Conservation (phyloP, 2,113 vertebrate genomes). For the Clarias magur region DNA sequence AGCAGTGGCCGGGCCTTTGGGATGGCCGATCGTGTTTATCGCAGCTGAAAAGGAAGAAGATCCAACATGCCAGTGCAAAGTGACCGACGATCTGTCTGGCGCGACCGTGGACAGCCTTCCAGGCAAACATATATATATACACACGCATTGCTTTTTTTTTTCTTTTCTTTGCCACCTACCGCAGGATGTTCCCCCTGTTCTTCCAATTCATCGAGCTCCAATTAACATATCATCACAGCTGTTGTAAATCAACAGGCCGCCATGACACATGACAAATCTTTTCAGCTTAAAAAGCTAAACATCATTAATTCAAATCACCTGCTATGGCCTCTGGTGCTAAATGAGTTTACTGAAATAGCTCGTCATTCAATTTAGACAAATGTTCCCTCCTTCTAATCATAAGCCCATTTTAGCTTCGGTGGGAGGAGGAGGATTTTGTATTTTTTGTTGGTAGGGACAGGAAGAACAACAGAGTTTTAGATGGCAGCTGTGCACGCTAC, state of each 20-base stretch:
- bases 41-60: slow-evolving; percentile 56
- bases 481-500: background rate
- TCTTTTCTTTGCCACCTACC: slow-evolving; percentile 3
- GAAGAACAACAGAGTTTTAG: background rate
- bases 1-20: slow-evolving; percentile 66
- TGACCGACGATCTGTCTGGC: background rate
- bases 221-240: slow-evolving; percentile 74
- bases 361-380: slow-evolving; percentile 74
- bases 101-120: background rate
- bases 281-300: slow-evolving; percentile 76
- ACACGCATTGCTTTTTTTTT: background rate
- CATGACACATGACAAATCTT: slow-evolving; percentile 76
- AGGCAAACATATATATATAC: background rate
- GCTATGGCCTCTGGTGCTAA: slow-evolving; percentile 73
- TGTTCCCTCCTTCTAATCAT: slow-evolving; percentile 72
- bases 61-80: slow-evolving; percentile 55
- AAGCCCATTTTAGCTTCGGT: slow-evolving; percentile 58
- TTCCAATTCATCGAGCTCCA: slow-evolving; percentile 72
- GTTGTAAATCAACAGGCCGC: slow-evolving; percentile 72
- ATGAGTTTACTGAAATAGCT: slow-evolving; percentile 74
- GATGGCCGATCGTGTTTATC: slow-evolving; percentile 61
- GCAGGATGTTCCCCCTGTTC: slow-evolving; percentile 50
- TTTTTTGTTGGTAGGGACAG: background rate
- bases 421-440: slow-evolving; percentile 1
- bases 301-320: slow-evolving; percentile 79